phyloP scores from a whole-genome alignment of 2,888 invertebrate species.

The Timandra comae region DNA sequence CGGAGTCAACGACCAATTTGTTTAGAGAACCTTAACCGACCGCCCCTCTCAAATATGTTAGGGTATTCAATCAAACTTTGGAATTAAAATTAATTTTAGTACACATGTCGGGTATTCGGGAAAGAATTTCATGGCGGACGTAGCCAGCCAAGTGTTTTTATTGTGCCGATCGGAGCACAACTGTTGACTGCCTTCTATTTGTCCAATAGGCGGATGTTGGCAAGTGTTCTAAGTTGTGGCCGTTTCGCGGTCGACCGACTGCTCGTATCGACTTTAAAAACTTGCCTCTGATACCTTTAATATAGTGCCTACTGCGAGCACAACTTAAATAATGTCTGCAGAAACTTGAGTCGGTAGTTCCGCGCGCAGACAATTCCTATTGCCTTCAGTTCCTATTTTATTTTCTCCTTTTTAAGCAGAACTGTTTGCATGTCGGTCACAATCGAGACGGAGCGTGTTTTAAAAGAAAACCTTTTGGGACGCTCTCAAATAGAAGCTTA shows the following conservation, averaged over 20 bases:
- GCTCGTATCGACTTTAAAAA: slow-evolving; percentile 63
- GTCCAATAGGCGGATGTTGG: slow-evolving; percentile 57
- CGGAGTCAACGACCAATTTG: slow-evolving; percentile 57
- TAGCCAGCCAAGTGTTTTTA: slow-evolving; percentile 23
- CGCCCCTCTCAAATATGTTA: slow-evolving; percentile 32
- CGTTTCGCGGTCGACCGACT: slow-evolving; percentile 60
- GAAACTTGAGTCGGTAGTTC: slow-evolving; percentile 57
- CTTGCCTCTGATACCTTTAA: slow-evolving; percentile 58
- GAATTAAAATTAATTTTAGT: slow-evolving; percentile 17
- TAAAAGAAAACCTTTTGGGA: slow-evolving; percentile 58
- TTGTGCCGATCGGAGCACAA: slow-evolving; percentile 30
- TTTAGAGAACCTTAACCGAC: slow-evolving; percentile 39
- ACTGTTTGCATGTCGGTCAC: slow-evolving; percentile 59
- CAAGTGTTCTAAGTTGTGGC: slow-evolving; percentile 53
- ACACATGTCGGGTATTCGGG: slow-evolving; percentile 13
- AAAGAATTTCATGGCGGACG: slow-evolving; percentile 9
- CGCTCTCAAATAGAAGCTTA: slow-evolving; percentile 54
- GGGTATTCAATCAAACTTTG: slow-evolving; percentile 31
- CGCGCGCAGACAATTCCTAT: slow-evolving; percentile 53
- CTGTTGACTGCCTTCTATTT: slow-evolving; percentile 69
- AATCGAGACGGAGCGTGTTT: slow-evolving; percentile 49
- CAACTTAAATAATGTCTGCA: slow-evolving; percentile 66
- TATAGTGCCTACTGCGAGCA: slow-evolving; percentile 54
- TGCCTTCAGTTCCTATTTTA: slow-evolving; percentile 57
- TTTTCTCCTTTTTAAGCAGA: slow-evolving; percentile 55